Evolutionary conservation across 2,113 vertebrate genomes (phyloP), one percentile per base, ranked within the genome.

Genomic region (Sceloporus tristichus): DNA sequence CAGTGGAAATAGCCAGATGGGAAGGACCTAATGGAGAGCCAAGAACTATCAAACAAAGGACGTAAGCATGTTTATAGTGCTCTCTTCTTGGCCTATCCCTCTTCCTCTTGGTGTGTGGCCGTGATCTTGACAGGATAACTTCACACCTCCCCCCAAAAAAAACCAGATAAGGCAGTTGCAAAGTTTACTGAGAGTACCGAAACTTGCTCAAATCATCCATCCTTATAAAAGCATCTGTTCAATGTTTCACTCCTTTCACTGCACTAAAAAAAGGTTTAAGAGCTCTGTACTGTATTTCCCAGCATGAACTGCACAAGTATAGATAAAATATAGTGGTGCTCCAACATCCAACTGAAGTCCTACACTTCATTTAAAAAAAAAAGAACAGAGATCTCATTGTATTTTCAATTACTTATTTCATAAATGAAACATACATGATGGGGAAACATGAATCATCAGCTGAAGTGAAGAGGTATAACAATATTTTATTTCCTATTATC

Each of bases 1-100:
- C 89, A 89, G 90, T 85, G 80, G 85, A 92, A 84, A 92, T 91
- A 88, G 89, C 76, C 79, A 87, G 81, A 59, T 84, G 84, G 82
- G 83, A 77, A 89, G 40, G 54, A 70, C 90, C 88, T 80, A 21
- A 21, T 70, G 83, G 56, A 87, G 81, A 94, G 91, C 92, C 75
- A 7, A 74, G 14, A 88, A 13, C 88, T 90, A 82, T 78, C 66
- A 79, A 73, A 78, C 71, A 59, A 90, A 3, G 11, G 23, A 59
- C 40, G 23, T 29, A 79, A 14, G 9, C 38, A 80, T 86, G 66
- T 25, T 68, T 53, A n/a, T 0, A 85, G 25, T 82, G 87, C 54
- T 74, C 92, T 90, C 80, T 1, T 25, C 56, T 56, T 91, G 77
- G 74, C 40, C 86, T 92, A 38, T 84, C 91, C 87, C 82, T 90